These are phyloP conservation scores for Aegotheles bennettii DNA, from an alignment of 2,113 vertebrate species.

Conservation along the genomic window DNA sequence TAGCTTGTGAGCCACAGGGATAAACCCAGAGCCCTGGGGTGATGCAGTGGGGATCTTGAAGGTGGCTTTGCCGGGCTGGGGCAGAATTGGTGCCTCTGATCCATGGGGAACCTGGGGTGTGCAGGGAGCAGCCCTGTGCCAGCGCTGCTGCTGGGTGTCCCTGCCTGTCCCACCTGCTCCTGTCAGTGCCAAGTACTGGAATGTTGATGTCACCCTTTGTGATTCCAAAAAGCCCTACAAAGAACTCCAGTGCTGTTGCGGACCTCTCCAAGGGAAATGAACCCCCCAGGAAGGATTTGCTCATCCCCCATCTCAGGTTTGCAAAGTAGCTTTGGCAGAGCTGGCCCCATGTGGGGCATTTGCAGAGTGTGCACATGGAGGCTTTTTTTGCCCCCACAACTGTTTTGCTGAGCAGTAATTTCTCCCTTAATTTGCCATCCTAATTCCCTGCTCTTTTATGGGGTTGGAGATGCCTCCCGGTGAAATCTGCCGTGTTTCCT, in stretches of 20 bases:
- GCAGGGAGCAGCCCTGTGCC: background rate
- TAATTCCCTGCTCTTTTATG: background rate
- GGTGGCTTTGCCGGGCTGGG: background rate
- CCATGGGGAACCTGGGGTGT: fast-evolving
- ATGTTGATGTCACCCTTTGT: background rate
- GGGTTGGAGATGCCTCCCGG: background rate
- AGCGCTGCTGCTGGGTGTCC: fast-evolving
- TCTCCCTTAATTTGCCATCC: background rate
- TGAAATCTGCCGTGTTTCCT: background rate
- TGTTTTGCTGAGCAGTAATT: background rate
- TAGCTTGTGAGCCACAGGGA: fast-evolving
- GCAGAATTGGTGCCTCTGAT: background rate
- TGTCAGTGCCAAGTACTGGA: fast-evolving
- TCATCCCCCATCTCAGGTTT: background rate
- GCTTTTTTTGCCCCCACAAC: no score
- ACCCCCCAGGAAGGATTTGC: background rate
- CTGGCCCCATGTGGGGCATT: fast-evolving
- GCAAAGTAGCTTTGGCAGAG: background rate
- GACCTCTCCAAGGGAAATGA: background rate
- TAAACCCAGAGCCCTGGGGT: background rate
- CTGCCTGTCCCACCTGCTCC: background rate
- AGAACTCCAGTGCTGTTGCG: background rate
- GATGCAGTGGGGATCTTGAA: fast-evolving
- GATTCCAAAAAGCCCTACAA: background rate
- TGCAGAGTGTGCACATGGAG: fast-evolving